phyloP scores from a whole-genome alignment of 2,797 vertebrate genomes.

The Poeciliopsis turneri region DNA sequence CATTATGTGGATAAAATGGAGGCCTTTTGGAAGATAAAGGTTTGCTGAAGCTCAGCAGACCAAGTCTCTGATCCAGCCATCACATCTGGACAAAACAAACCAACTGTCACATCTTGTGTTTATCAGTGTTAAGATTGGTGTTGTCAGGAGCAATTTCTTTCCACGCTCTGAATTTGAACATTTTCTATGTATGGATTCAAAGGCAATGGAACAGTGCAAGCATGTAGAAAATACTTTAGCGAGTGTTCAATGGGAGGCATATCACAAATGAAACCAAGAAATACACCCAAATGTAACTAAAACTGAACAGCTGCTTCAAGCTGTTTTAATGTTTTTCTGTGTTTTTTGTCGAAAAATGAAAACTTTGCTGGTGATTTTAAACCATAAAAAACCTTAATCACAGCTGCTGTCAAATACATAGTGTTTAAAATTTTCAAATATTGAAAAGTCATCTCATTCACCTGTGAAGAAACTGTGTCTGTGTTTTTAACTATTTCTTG shows the following conservation, averaged over 20 bases:
- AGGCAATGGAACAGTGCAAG: conserved; percentile 37
- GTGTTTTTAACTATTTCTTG: conserved; percentile 99
- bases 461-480: conserved; percentile 99
- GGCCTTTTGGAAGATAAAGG: conserved; percentile 37
- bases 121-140: conserved; percentile 61
- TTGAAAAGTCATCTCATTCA: conserved; percentile 96
- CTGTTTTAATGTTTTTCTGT: conserved; percentile 99
- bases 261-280: conserved; percentile 88
- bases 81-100: conserved; percentile 77
- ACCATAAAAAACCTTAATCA: conserved; percentile 93
- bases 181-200: conserved; percentile 76
- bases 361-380: conserved; percentile 95
- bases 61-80: conserved; percentile 40
- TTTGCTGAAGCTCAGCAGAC: conserved; percentile 3
- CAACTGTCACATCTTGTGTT: conserved; percentile 69
- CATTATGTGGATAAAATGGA: conserved; percentile 52
- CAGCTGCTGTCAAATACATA: conserved; percentile 99
- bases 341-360: conserved; percentile 96
- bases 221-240: background rate
- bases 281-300: conserved; percentile 95
- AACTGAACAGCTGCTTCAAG: conserved; percentile 88
- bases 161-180: conserved; percentile 68
- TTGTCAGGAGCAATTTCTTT: conserved; percentile 71
- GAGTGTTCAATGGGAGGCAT: conserved; percentile 26
- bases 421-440: conserved; percentile 98